A percentile compares a stretch with the other conserved stretches of the same genome.
Evolutionary conservation across 1,140 invertebrate species (phyloP).

Genomic region (Formica selysi): DNA sequence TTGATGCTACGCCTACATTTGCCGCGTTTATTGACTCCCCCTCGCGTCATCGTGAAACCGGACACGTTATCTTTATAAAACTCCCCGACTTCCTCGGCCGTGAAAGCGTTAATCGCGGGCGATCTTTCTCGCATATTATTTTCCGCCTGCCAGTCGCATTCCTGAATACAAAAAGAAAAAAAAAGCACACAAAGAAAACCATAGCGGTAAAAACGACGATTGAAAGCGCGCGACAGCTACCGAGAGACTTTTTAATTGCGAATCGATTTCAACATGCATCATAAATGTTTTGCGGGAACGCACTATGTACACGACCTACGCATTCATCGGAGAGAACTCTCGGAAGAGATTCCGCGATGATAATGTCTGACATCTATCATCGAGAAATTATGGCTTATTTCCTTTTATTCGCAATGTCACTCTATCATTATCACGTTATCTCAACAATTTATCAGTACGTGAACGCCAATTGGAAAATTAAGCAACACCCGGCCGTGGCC

Average conservation of each 20-base stretch:
- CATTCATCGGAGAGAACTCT: constrained; percentile 52
- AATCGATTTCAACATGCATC: constrained; percentile 53
- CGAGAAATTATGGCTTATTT: constrained; percentile 64
- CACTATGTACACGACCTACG: constrained; percentile 17
- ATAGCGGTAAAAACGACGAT: constrained; percentile 6
- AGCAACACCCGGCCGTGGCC: constrained; percentile 9
- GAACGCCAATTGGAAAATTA: constrained; percentile 60
- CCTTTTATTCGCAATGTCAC: constrained; percentile 57
- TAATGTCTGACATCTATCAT: constrained; percentile 58
- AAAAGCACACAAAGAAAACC: not conserved
- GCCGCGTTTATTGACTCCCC: constrained; percentile 58
- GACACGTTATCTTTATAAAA: constrained; percentile 62
- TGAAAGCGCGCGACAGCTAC: not conserved
- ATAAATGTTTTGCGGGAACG: constrained; percentile 34
- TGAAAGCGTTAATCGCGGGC: constrained; percentile 57
- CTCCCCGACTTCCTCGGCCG: constrained; percentile 42
- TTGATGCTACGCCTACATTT: constrained; percentile 51
- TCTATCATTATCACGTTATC: constrained; percentile 73
- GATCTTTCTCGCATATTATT: constrained; percentile 58
- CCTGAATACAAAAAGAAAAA: not conserved
- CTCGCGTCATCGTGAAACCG: constrained; percentile 58
- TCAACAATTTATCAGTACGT: constrained; percentile 69
- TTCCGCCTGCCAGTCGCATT: constrained; percentile 55
- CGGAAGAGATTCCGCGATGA: constrained; percentile 53
- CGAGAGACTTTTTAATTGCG: constrained; percentile 50